Conservation (phyloP, 2,113 vertebrate species). For the Clarias gariepinus region DNA sequence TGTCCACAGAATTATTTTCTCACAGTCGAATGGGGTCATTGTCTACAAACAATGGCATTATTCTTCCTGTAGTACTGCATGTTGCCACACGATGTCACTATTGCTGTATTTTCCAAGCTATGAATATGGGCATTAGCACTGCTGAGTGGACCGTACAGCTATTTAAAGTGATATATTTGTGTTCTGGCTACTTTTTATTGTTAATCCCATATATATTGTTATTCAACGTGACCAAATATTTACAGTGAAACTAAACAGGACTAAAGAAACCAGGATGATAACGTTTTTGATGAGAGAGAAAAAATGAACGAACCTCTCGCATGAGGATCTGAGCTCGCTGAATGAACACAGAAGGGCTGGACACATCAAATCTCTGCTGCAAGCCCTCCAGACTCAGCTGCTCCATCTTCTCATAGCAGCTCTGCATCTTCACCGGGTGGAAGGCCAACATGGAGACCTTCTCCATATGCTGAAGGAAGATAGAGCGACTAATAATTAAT, state of each 20-base stretch:
- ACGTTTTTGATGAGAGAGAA: not conserved
- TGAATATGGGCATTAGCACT: not conserved
- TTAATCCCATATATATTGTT: not conserved
- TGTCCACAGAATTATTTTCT: not conserved
- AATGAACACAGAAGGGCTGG: slow-evolving; percentile 86
- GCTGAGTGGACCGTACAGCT: not conserved
- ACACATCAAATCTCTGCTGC: slow-evolving; percentile 91
- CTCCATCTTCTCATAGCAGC: slow-evolving; percentile 92
- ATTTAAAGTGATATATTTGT: not conserved
- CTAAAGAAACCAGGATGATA: not conserved
- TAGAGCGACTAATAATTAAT: not conserved
- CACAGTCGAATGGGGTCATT: not conserved
- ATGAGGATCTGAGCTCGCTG: slow-evolving; percentile 95
- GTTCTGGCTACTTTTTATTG: not conserved
- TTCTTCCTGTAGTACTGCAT: not conserved
- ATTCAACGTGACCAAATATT: not conserved
- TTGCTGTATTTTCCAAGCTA: not conserved
- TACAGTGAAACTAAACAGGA: not conserved
- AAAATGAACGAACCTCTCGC: slow-evolving; percentile 81
- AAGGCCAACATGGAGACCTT: slow-evolving; percentile 91
- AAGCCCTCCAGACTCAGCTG: slow-evolving; percentile 90
- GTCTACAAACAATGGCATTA: not conserved
- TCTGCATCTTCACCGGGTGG: slow-evolving; percentile 97
- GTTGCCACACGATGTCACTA: slow-evolving; percentile 23
- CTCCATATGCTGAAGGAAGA: slow-evolving; percentile 84